Conservation (phyloP, 2,113 vertebrate genomes). For the Loxodonta africana region DNA sequence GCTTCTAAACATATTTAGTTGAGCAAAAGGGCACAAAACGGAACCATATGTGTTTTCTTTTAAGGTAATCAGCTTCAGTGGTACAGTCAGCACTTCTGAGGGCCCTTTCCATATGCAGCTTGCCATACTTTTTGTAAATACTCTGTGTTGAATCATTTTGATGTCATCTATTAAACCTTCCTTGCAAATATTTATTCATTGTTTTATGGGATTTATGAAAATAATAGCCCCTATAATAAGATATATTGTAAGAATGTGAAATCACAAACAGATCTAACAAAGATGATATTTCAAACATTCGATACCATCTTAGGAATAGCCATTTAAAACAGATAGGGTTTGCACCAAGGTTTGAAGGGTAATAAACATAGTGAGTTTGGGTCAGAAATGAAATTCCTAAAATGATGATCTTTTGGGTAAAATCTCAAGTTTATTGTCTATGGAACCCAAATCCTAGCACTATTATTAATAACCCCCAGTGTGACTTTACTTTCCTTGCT, state of each 20-base stretch:
- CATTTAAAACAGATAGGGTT: conserved; percentile 21
- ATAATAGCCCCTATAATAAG: conserved; percentile 59
- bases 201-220: conserved; percentile 73
- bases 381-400: conserved; percentile 55
- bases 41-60: conserved; percentile 89
- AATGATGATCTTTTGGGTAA: conserved; percentile 18
- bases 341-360: not conserved
- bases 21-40: conserved; percentile 85
- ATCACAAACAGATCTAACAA: conserved; percentile 70
- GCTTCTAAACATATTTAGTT: conserved; percentile 86
- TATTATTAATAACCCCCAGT: not conserved
- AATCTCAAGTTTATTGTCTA: not conserved
- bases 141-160: conserved; percentile 82
- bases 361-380: conserved; percentile 54
- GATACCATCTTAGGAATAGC: conserved; percentile 2
- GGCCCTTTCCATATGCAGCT: conserved; percentile 66
- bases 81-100: conserved; percentile 86
- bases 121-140: conserved; percentile 82
- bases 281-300: conserved; percentile 50
- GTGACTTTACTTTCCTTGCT: conserved; percentile 16
- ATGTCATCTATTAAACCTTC: conserved; percentile 70
- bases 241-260: conserved; percentile 48
- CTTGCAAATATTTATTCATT: conserved; percentile 72
- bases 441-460: not conserved
- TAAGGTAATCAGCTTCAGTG: conserved; percentile 83